phyloP scores from a whole-genome alignment of 2,797 vertebrate species.

The Ispidina picta region DNA sequence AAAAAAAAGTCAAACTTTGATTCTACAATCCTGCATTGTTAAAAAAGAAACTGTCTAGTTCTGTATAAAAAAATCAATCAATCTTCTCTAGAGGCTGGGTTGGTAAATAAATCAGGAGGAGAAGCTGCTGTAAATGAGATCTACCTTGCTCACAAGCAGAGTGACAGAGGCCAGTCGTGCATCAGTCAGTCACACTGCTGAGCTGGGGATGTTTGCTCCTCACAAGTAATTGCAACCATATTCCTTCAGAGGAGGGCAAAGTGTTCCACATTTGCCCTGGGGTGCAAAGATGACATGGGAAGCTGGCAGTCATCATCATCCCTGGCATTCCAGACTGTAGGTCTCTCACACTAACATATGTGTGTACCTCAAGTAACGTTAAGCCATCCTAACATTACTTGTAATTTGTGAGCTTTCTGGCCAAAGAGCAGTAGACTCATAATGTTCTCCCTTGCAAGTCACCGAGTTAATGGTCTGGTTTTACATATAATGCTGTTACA shows the following conservation, averaged over 20 bases:
- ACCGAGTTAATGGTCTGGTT: not conserved
- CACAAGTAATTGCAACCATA: slow-evolving; percentile 4
- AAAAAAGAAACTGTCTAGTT: slow-evolving; percentile 8
- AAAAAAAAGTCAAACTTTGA: not conserved
- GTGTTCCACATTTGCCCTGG: not conserved
- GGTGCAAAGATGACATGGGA: not conserved
- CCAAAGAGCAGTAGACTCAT: not conserved
- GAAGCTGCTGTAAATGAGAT: slow-evolving; percentile 36
- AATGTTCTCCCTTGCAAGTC: not conserved
- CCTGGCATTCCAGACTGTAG: not conserved
- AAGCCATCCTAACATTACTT: not conserved
- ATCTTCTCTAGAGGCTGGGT: slow-evolving; percentile 12
- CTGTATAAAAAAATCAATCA: not conserved
- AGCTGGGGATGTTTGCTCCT: not conserved
- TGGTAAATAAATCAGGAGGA: slow-evolving; percentile 41
- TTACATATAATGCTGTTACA: not conserved
- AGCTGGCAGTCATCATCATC: not conserved
- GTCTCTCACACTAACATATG: not conserved
- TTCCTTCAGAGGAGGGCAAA: not conserved
- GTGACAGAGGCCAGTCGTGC: not conserved
- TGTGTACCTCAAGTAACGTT: not conserved
- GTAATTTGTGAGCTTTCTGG: not conserved
- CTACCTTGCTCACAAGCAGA: not conserved
- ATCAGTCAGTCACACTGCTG: slow-evolving; percentile 24
- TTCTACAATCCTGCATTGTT: not conserved